Base-by-base conservation (phyloP, 2,888 invertebrate species). In the Platycnemis pennipes region DNA sequence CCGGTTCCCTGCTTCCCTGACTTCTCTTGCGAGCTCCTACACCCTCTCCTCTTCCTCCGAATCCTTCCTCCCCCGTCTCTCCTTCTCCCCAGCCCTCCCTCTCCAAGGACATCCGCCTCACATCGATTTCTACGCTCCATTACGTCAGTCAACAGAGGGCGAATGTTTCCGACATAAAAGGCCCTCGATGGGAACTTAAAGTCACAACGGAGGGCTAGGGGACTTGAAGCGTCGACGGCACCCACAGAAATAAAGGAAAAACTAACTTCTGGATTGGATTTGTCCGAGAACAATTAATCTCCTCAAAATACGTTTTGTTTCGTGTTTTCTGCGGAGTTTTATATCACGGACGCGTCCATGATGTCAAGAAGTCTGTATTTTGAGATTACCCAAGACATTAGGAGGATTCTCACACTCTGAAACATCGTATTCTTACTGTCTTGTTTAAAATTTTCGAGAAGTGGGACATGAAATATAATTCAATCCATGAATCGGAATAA, bases 101-200 rank as follows among this genome's bases (percentile, higher is more conserved):
- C 77, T n/a, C 31, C 77, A 77, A 77, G 77, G 77, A 77, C 77
- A 37, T 26, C 77, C 37, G 77, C 37, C 11, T 77, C 77, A 13
- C 37, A 77, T 77, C 77, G 77, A 77, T 77, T 77, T 37, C 31
- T n/a, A 13, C 77, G 37, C 77, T 77, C 77, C 77, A 77, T 77
- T 77, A 37, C 37, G 77, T 77, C 31, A 77, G 77, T 77, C 77
- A 77, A 77, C 77, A 37, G 11, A 37, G 77, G 37, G 77, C 11
- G 77, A 77, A 77, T 77, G 77, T 77, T 77, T 77, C 77, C 77
- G 77, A 77, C 77, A 77, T 37, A 77, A 37, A 77, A 77, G 37
- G 37, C 31, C 11, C 37, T 77, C 77, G 26, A 77, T 77, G 37
- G 77, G 77, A 77, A 37, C 77, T 77, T 37, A 37, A 37, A 77